phyloP scores from a whole-genome alignment of 2,888 invertebrate species.

The Harpalus rufipes region DNA sequence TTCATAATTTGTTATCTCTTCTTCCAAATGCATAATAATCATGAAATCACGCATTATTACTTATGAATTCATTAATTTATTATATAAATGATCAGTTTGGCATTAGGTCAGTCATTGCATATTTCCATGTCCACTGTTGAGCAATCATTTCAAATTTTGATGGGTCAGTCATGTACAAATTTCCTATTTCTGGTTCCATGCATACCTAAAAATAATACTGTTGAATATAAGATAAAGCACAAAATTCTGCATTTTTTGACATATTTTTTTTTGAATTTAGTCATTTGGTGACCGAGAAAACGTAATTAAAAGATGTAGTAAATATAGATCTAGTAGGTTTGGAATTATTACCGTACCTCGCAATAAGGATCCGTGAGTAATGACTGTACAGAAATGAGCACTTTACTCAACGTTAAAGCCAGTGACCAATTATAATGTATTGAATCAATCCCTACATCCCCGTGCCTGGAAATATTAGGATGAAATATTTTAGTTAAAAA shows the following conservation, averaged over 20 bases:
- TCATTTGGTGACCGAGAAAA: too few relatives aligned
- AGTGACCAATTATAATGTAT: slow-evolving; percentile 98
- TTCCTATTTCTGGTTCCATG: slow-evolving; percentile 92
- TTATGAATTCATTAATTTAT: too few relatives aligned
- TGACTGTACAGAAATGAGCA: slow-evolving; percentile 92
- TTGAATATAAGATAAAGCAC: too few relatives aligned
- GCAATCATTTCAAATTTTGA: slow-evolving; percentile 89
- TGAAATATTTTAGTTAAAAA: slow-evolving; percentile 96
- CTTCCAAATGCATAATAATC: neutral
- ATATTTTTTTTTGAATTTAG: too few relatives aligned
- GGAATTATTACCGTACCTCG: slow-evolving; percentile 79
- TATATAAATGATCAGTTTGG: slow-evolving; percentile 17
- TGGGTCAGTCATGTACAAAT: slow-evolving; percentile 87
- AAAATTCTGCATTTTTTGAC: too few relatives aligned
- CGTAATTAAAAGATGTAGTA: too few relatives aligned
- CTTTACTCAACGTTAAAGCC: slow-evolving; percentile 93
- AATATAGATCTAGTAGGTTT: too few relatives aligned
- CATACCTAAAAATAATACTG: slow-evolving; percentile 81
- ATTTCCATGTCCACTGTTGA: slow-evolving; percentile 93
- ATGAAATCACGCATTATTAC: neutral
- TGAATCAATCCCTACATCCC: slow-evolving; percentile 96
- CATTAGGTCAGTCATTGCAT: slow-evolving; percentile 87
- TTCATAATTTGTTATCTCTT: too few relatives aligned
- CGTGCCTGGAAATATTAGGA: slow-evolving; percentile 96
- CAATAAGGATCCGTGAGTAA: slow-evolving; percentile 94